Evolutionary conservation across 2,888 invertebrate species (phyloP), one percentile per base, ranked within the genome.

Genomic region (Dusona sp.): DNA sequence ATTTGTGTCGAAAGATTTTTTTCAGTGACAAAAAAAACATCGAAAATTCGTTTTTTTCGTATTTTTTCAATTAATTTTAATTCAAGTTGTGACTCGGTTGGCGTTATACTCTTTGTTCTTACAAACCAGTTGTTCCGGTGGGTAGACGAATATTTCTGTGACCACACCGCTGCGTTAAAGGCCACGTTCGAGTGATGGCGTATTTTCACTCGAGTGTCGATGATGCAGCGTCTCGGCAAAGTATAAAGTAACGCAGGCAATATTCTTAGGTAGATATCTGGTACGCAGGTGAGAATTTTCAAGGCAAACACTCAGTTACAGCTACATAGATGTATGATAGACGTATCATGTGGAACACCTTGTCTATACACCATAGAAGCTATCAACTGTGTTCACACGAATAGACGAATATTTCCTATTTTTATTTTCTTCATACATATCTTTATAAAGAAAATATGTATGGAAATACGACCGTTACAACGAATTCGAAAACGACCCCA

Each of bases 211-310:
- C 8, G 22, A 64, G 42, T 57, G 38, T 36, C 29, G 42, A 36
- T 38, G 51, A 65, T 78, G 25, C 51, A 78, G 54, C 45, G 29
- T 29, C 54, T 73, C 83, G 73, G 73, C 65, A 36, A 57, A 79
- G 79, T 65, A 51, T 73, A 83, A 57, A 70, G 82, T 65, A 67
- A 75, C 67, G 42, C 9, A 42, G 67, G 29, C 29, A 68, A 77
- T 22, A 61, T 13, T 25, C 38, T 67, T 6, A 22, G 22, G 38
- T 79, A 68, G 19, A 54, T 79, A 68, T 54, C 54, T 54, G 42
- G 42, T 78, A 33, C 42, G 45, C 54, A 51, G 72, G 38, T 70
- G 83, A 83, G 70, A 65, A 78, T 73, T 72, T 64, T 25, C 83
- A 72, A 78, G 70, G 70, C 65, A 83, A 64, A 78, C 64, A 64